These are phyloP conservation scores for Xylocampa areola DNA, from an alignment of 2,888 invertebrate species.

Conservation along the genomic window DNA sequence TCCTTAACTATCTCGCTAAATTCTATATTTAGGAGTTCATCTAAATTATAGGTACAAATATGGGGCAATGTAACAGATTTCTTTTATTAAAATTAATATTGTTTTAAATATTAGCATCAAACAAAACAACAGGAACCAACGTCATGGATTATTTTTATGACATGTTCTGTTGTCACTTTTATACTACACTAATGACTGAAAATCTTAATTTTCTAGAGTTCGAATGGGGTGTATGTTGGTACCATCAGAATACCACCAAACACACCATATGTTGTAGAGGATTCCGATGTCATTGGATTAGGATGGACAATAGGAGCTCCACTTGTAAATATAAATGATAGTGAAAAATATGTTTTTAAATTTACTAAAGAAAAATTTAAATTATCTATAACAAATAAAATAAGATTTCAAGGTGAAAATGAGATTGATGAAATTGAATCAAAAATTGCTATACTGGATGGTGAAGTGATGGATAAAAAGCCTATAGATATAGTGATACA, in stretches of 20 bases:
- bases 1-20: no score
- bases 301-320: slow-evolving; percentile 80
- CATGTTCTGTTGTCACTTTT: no score
- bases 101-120: no score
- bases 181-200: not conserved
- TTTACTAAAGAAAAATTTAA: slow-evolving; percentile 63
- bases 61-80: no score
- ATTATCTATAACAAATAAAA: slow-evolving; percentile 62
- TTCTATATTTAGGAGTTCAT: no score
- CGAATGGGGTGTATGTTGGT: slow-evolving; percentile 90
- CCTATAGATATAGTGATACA: slow-evolving; percentile 2
- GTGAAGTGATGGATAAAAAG: slow-evolving; percentile 15
- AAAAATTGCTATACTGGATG: slow-evolving; percentile 62
- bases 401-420: slow-evolving; percentile 74
- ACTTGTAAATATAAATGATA: slow-evolving; percentile 70
- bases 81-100: no score
- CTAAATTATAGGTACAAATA: no score
- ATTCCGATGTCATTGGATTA: slow-evolving; percentile 88
- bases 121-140: no score
- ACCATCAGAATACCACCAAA: slow-evolving; percentile 75
- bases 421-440: slow-evolving; percentile 69
- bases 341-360: slow-evolving; percentile 81
- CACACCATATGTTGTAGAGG: slow-evolving; percentile 71
- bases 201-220: slow-evolving; percentile 82
- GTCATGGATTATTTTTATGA: no score